Evolutionary conservation across 2,113 vertebrate species (phyloP), one percentile per base, ranked within the genome.

Genomic region (Dasyprocta punctata): DNA sequence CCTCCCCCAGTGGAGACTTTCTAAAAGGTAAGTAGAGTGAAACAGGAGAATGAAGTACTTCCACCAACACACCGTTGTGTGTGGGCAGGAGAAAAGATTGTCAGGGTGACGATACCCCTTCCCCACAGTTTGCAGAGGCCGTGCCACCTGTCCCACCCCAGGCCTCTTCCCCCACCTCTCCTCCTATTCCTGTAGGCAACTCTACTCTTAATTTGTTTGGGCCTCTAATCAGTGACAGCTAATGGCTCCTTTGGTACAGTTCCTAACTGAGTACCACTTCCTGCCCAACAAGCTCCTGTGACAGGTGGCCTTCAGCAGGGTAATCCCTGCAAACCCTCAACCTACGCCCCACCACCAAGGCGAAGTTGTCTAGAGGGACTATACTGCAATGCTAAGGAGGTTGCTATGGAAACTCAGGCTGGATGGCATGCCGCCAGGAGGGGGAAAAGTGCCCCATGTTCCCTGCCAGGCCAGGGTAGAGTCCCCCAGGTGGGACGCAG

Each of bases 371-470:
- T 96, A 73, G 84, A 90, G 92, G 96, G 95, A 97, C 97, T 78
- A 96, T 60, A 98, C 98, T 99, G 99, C 99, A 99, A 98, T 99
- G 99, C 99, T 99, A 99, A 99, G 97, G 94, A 98, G 97, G 99
- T 99, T 99, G 97, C 99, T 99, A 99, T 99, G 99, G 99, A 99
- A 99, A 99, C 99, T 90, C 98, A 97, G 97, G 86, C 94, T 98
- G 94, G 96, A 92, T 96, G 77, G 95, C 93, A 56, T 1, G 4
- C 95, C 85, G 44, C 90, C 73, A 44, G 67, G 90, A 95, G 86
- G 87, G 87, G 81, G 56, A 67, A 82, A 73, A 95, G 96, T 85
- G 77, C 65, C 94, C 97, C 61, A 0, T 88, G 88, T 89, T 97
- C 73, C 85, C 54, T 58, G 78, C n/a, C 90, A 63, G 69, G 17